These are phyloP conservation scores for Danionella dracula DNA, from an alignment of 2,797 vertebrate species.

Conservation along the genomic window DNA sequence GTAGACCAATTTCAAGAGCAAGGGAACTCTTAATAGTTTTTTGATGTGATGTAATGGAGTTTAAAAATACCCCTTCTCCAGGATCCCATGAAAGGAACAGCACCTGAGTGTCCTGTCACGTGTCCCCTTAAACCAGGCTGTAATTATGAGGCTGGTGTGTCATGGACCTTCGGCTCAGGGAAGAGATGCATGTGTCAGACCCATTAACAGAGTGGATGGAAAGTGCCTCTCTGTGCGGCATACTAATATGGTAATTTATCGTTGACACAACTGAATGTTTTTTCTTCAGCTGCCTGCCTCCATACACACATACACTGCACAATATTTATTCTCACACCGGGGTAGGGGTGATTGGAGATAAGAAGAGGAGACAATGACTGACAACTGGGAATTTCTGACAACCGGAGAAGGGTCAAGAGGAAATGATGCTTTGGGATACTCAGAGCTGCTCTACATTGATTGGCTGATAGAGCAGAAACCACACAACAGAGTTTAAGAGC, in stretches of 20 bases:
- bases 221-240: slow-evolving; percentile 72
- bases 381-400: not conserved
- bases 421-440: slow-evolving; percentile 22
- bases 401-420: slow-evolving; percentile 28
- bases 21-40: not conserved
- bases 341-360: not conserved
- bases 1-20: not conserved
- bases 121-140: slow-evolving; percentile 62
- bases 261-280: slow-evolving; percentile 58
- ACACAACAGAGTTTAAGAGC: not conserved
- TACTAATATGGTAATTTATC: slow-evolving; percentile 70
- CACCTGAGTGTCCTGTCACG: slow-evolving; percentile 45
- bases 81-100: not conserved
- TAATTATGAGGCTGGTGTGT: slow-evolving; percentile 79
- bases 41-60: slow-evolving; percentile 6
- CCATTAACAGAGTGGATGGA: slow-evolving; percentile 61
- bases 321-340: slow-evolving; percentile 48
- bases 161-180: slow-evolving; percentile 67
- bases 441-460: not conserved
- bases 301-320: not conserved
- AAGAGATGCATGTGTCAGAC: slow-evolving; percentile 54
- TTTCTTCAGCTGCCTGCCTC: slow-evolving; percentile 41
- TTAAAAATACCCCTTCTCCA: slow-evolving; percentile 1
- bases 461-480: not conserved
- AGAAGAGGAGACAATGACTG: slow-evolving; percentile 26